Evolutionary conservation across 1,140 invertebrate species (phyloP).

Genomic region (Drosophila truncata): DNA sequence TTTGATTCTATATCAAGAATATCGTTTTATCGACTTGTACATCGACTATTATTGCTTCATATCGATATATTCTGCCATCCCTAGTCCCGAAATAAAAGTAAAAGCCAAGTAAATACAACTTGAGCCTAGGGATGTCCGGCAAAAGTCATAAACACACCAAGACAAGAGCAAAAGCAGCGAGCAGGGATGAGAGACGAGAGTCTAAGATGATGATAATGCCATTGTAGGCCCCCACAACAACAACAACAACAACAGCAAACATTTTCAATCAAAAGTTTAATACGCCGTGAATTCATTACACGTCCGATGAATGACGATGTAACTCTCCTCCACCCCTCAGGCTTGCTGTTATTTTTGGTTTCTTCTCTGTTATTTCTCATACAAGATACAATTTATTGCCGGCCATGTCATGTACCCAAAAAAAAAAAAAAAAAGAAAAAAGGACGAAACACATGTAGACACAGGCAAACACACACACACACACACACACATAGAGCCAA

Average conservation of each 20-base stretch:
- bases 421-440: conserved; percentile 5
- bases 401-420: conserved; percentile 56
- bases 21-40: too few relatives aligned
- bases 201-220: conserved; percentile 40
- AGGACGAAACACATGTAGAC: conserved; percentile 55
- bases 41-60: neutral
- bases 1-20: too few relatives aligned
- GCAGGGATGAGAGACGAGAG: neutral
- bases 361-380: conserved; percentile 55
- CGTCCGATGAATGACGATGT: conserved; percentile 58
- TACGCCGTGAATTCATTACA: conserved; percentile 70
- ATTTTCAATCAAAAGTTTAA: conserved; percentile 74
- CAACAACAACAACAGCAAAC: conserved; percentile 20
- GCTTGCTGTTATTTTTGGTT: conserved; percentile 74
- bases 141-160: conserved; percentile 37
- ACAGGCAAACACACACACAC: conserved; percentile 28
- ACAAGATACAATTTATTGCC: conserved; percentile 82
- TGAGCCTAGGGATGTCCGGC: conserved; percentile 34
- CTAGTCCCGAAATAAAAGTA: neutral
- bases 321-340: neutral
- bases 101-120: conserved; percentile 19
- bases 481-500: conserved; percentile 1
- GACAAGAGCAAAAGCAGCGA: neutral
- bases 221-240: conserved; percentile 15
- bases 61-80: neutral